A percentile compares a stretch with the other conserved stretches of the same genome.
Conservation (phyloP, 2,888 invertebrate species). For the Dorcus hopei region DNA sequence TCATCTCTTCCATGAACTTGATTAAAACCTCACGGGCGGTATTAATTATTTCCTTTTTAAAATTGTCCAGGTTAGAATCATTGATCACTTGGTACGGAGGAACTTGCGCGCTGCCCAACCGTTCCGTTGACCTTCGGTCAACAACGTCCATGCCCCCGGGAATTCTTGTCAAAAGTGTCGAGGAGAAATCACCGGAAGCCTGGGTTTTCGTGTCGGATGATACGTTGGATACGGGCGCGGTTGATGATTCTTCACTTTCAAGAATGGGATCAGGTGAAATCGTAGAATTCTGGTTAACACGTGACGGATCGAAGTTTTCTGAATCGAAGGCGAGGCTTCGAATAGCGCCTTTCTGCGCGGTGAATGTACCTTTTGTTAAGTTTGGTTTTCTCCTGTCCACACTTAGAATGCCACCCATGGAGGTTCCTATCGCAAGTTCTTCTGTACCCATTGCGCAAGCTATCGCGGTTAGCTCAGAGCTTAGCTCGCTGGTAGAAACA, state of each 20-base stretch:
- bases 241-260: background rate
- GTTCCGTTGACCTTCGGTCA: background rate
- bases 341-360: constrained; percentile 10
- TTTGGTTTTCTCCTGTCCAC: constrained; percentile 28
- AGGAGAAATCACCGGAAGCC: constrained; percentile 6
- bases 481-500: constrained; percentile 21
- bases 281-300: background rate
- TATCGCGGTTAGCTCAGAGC: constrained; percentile 25
- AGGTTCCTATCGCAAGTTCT: constrained; percentile 29
- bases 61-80: background rate
- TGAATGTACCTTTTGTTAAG: constrained; percentile 8
- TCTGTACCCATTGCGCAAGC: constrained; percentile 26
- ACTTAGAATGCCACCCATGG: constrained; percentile 28
- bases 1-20: constrained; percentile 25
- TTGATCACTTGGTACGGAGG: constrained; percentile 12
- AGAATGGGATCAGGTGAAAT: constrained; percentile 5
- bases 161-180: constrained; percentile 2
- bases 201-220: constrained; percentile 10
- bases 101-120: background rate
- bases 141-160: constrained; percentile 13
- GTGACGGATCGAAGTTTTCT: background rate
- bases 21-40: constrained; percentile 16
- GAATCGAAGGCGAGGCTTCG: constrained; percentile 5
- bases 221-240: constrained; percentile 1
- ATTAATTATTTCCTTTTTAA: constrained; percentile 13